Conservation (phyloP, 1,140 invertebrate genomes). For the Papilio polyxenes region DNA sequence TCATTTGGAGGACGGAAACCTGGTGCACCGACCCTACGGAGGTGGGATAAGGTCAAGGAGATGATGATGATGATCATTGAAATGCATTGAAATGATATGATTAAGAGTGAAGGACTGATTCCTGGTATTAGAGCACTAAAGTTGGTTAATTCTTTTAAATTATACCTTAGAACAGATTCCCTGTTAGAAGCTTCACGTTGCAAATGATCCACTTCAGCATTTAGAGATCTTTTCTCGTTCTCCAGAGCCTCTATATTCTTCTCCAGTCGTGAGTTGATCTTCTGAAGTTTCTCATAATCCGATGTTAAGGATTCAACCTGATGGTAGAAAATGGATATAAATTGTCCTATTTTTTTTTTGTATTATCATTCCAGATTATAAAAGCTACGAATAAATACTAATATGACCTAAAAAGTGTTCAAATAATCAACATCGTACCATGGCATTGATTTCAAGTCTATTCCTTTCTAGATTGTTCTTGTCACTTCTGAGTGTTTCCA, state of each 20-base stretch:
- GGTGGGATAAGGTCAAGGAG: no score
- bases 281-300: conserved; percentile 89
- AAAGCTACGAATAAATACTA: no score
- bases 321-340: conserved; percentile 31
- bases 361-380: no score
- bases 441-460: conserved; percentile 86
- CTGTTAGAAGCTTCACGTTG: conserved; percentile 82
- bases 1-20: no score
- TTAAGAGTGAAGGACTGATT: no score
- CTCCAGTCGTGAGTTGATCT: conserved; percentile 85
- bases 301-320: conserved; percentile 86
- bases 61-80: no score
- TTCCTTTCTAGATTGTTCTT: conserved; percentile 90
- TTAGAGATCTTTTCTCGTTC: conserved; percentile 87
- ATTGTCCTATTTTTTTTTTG: no score
- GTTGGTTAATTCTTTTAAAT: no score
- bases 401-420: background rate
- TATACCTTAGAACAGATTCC: conserved; percentile 73
- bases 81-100: no score
- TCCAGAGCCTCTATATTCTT: conserved; percentile 87
- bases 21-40: no score
- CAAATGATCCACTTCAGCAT: conserved; percentile 84
- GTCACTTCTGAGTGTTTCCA: conserved; percentile 86
- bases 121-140: no score
- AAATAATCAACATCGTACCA: conserved; percentile 76